Evolutionary conservation across 1,140 invertebrate species (phyloP).

Genomic region (Acromyrmex heyeri): DNA sequence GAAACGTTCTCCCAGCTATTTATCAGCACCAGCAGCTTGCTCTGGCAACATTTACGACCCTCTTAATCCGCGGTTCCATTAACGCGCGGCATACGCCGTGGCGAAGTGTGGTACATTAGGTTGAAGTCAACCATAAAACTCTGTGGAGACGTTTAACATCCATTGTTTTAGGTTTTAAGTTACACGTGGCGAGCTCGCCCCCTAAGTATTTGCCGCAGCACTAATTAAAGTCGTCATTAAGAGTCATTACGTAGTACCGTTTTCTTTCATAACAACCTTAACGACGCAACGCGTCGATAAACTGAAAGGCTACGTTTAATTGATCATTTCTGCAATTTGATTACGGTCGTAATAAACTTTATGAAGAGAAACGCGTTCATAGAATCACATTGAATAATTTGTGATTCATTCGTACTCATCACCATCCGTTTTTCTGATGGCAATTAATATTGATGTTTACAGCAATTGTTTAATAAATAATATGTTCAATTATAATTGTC

Average conservation of each 20-base stretch:
- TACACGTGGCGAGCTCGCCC: conserved; percentile 28
- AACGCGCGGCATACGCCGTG: conserved; percentile 70
- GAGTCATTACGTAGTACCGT: conserved; percentile 55
- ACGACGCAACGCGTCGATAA: conserved; percentile 35
- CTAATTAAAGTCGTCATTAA: conserved; percentile 68
- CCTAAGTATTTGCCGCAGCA: conserved; percentile 3
- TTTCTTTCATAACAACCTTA: conserved; percentile 58
- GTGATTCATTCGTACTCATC: neutral
- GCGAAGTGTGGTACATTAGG: conserved; percentile 73
- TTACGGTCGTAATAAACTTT: conserved; percentile 26
- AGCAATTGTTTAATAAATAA: neutral
- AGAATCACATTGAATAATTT: neutral
- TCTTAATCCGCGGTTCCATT: conserved; percentile 76
- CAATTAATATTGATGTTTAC: conserved; percentile 9
- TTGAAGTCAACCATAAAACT: conserved; percentile 76
- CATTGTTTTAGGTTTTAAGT: conserved; percentile 61
- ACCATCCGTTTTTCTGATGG: neutral
- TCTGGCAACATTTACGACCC: conserved; percentile 73
- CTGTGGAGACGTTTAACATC: conserved; percentile 67
- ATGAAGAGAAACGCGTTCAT: neutral
- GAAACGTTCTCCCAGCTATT: conserved; percentile 64
- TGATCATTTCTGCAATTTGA: conserved; percentile 57
- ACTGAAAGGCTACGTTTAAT: conserved; percentile 53
- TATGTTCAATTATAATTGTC: neutral
- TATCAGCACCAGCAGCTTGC: conserved; percentile 74